Base-by-base conservation (phyloP, 1,140 invertebrate genomes). In the Drosophila nikananu region DNA sequence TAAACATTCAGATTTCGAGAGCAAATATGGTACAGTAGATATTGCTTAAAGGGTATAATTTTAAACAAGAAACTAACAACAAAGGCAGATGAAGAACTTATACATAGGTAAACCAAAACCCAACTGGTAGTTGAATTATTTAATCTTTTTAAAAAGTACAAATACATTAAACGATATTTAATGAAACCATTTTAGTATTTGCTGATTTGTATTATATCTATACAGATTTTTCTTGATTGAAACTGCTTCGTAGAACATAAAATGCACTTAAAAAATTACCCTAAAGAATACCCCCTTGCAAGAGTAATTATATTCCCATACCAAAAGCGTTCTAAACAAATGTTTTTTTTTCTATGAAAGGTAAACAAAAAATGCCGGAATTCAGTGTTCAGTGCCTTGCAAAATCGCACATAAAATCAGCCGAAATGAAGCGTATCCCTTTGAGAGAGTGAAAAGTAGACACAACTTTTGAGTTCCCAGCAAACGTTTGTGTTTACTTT, bases 401-500 rank as follows among this genome's bases (percentile, higher is more conserved):
- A 49, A 68, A 77, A 77, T 61, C 51, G 52, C 42, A 37, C 75
- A 70, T 55, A 44, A 61, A 77, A 68, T n/a, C 21, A 73, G 27
- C 49, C 76, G 48, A 77, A 77, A 54, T 77, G 37, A 73, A 61
- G 70, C 70, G 75, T 48, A 75, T 75, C 51, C 58, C 51, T 49
- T 30, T 2, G 23, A 30, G 19, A 30, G 51, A 21, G 51, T 13
- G 37, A 39, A 42, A 66, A 70, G 27, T 54, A 23, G 27, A 68
- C 51, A 21, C 23, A 37, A 39, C 23, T 23, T 71, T 21, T 15
- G 25, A 46, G 57, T 51, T 67, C 42, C 52, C 70, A 48, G 42
- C 44, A 30, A 30, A 32, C 37, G 42, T 23, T 37, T 81, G 25
- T 87, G 81, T 87, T 87, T 87, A 84, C 41, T 46, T 25, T 25